A percentile compares a stretch with the other conserved stretches of the same genome.
Conservation (phyloP, 2,888 invertebrate species). For the Tryphoninae sp. region DNA sequence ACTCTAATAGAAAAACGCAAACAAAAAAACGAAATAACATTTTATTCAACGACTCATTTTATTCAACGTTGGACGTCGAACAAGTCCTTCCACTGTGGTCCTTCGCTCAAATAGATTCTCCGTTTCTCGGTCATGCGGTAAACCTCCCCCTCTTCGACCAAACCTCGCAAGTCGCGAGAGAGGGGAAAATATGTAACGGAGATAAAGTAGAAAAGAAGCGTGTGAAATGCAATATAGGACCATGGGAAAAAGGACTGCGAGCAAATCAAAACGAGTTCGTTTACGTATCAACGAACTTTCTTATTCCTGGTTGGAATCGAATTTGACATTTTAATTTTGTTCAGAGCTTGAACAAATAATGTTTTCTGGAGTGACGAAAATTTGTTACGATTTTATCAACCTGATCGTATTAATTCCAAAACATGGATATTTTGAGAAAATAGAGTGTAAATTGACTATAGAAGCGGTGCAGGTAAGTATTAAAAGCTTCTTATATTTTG, state of each 20-base stretch:
- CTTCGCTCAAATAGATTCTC: slow-evolving; percentile 21
- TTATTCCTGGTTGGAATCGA: slow-evolving; percentile 27
- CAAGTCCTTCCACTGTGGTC: slow-evolving; percentile 11
- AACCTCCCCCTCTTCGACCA: slow-evolving; percentile 3
- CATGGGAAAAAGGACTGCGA: slow-evolving; percentile 32
- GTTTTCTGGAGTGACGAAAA: background rate
- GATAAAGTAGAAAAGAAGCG: background rate
- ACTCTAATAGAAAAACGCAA: background rate
- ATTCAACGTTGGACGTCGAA: slow-evolving; percentile 55
- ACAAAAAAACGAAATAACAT: slow-evolving; percentile 20
- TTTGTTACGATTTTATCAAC: too few species aligned
- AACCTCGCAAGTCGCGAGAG: slow-evolving; percentile 25
- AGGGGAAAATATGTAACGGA: slow-evolving; percentile 1
- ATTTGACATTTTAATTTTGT: slow-evolving; percentile 15
- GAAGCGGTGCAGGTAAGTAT: too few species aligned
- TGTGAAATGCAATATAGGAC: background rate
- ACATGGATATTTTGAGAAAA: background rate
- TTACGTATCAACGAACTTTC: background rate
- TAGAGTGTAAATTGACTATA: too few species aligned
- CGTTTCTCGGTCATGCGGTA: slow-evolving; percentile 38
- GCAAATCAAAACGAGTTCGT: slow-evolving; percentile 32
- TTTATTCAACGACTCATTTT: slow-evolving; percentile 55
- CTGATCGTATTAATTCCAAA: background rate
- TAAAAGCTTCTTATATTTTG: too few species aligned
- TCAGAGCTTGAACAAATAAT: background rate